Conservation (phyloP, 2,113 vertebrate species). For the Gorsachius goisagi region DNA sequence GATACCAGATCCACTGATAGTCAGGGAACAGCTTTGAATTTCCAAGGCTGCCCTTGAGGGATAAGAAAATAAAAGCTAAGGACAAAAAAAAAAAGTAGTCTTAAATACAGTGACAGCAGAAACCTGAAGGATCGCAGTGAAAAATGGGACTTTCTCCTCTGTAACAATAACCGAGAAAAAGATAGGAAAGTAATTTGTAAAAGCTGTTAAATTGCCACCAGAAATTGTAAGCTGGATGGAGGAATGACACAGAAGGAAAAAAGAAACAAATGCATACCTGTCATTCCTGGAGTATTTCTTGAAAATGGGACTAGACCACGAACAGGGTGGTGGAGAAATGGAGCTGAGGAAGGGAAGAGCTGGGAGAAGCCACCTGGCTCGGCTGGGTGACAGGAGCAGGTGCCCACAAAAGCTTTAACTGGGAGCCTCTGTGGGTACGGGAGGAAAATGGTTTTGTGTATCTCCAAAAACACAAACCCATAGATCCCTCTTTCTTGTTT, state of each 20-base stretch:
- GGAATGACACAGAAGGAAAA: constrained; percentile 37
- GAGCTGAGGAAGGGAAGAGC: background rate
- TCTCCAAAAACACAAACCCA: background rate
- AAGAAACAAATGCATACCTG: constrained; percentile 9
- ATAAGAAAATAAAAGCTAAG: constrained; percentile 33
- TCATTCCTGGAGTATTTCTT: background rate
- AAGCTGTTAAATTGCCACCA: constrained; percentile 50
- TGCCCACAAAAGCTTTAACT: background rate
- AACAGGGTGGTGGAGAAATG: background rate
- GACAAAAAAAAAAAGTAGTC: background rate
- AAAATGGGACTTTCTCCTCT: constrained; percentile 16
- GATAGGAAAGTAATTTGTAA: constrained; percentile 45
- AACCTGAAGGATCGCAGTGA: constrained; percentile 29
- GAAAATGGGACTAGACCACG: background rate
- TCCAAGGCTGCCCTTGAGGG: constrained; percentile 58
- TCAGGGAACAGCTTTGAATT: constrained; percentile 10
- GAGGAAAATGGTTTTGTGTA: background rate
- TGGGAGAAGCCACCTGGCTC: rapidly evolving
- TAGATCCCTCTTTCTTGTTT: background rate
- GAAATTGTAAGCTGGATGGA: constrained; percentile 32
- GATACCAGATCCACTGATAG: background rate
- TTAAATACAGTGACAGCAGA: constrained; percentile 23
- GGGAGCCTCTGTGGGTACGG: rapidly evolving
- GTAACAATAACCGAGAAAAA: background rate
- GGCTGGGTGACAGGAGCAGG: background rate